Evolutionary conservation across 2,797 vertebrate species (phyloP).

Genomic region (Gallinago stenura): DNA sequence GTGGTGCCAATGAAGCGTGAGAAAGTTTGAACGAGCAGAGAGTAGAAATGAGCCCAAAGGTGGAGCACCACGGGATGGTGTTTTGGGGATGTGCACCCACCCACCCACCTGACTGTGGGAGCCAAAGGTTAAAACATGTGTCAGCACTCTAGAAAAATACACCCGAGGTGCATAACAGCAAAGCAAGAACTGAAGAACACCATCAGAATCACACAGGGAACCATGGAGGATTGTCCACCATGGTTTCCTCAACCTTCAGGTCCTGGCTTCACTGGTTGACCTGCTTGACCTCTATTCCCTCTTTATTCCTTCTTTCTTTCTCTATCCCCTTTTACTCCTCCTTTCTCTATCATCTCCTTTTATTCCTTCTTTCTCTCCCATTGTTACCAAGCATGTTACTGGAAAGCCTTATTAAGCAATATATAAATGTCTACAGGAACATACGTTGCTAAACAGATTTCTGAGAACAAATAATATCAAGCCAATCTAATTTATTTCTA

Average conservation of each 20-base stretch:
- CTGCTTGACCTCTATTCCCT: background rate
- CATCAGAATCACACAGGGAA: background rate
- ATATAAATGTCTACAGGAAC: background rate
- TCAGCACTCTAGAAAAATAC: background rate
- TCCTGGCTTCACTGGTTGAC: background rate
- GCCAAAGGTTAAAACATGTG: accelerated
- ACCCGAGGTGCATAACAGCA: background rate
- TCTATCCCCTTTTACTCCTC: background rate
- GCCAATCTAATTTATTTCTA: background rate
- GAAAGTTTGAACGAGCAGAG: background rate
- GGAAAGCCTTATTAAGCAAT: background rate
- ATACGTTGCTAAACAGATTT: background rate
- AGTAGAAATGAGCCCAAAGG: background rate
- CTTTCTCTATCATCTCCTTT: background rate
- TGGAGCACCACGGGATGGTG: accelerated
- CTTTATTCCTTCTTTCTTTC: background rate
- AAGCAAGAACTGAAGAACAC: background rate
- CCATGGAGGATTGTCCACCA: accelerated
- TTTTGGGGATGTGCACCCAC: background rate
- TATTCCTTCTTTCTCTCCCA: background rate
- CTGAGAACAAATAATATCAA: background rate
- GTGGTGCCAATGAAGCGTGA: background rate
- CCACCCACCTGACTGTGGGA: background rate
- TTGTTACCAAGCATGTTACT: background rate
- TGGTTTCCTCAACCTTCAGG: background rate